phyloP scores from a whole-genome alignment of 2,888 invertebrate genomes.

The Amblyjoppa proteus region DNA sequence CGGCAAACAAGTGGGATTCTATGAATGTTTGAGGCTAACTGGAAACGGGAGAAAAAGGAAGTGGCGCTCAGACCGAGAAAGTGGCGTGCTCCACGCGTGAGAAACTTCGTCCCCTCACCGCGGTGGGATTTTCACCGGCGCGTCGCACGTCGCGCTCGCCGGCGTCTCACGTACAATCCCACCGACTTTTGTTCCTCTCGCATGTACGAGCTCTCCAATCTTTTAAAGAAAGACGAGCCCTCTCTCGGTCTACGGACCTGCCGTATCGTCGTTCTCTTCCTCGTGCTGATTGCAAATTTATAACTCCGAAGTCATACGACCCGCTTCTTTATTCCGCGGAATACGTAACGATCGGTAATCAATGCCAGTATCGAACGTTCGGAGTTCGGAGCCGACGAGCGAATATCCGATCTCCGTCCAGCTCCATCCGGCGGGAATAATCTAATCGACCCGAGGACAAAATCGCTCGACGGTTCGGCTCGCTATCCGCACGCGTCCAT shows the following conservation, averaged over 20 bases:
- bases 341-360: background rate
- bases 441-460: conserved; percentile 59
- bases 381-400: conserved; percentile 1
- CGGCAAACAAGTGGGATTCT: conserved; percentile 72
- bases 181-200: conserved; percentile 32
- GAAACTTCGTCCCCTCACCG: background rate
- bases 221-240: conserved; percentile 39
- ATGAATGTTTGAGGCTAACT: conserved; percentile 75
- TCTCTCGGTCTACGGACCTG: background rate
- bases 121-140: background rate
- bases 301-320: conserved; percentile 36
- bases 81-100: conserved; percentile 22
- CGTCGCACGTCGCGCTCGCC: conserved; percentile 31
- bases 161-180: conserved; percentile 44
- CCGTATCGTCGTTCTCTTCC: background rate
- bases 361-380: conserved; percentile 6
- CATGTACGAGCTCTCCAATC: conserved; percentile 27
- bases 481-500: conserved; percentile 61
- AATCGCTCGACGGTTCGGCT: conserved; percentile 20
- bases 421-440: conserved; percentile 55
- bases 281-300: conserved; percentile 41
- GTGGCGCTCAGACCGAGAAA: conserved; percentile 22
- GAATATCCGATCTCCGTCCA: background rate
- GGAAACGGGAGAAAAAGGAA: conserved; percentile 51
- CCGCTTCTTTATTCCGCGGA: background rate